Conservation (phyloP, 1,140 invertebrate genomes). For the Protaetia brevitarsis region DNA sequence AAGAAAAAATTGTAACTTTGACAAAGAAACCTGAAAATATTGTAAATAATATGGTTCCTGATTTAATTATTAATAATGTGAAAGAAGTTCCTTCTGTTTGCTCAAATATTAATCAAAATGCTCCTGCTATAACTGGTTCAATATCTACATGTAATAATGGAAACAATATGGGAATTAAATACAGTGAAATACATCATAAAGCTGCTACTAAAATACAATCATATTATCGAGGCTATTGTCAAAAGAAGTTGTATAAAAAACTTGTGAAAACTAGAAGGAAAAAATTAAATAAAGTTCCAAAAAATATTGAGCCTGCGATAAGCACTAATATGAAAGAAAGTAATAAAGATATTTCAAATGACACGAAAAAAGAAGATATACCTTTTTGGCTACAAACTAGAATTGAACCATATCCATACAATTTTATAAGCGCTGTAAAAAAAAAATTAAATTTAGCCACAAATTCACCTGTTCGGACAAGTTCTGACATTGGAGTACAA, state of each 20-base stretch:
- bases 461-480: constrained; percentile 31
- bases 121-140: neutral
- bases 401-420: constrained; percentile 40
- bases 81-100: neutral
- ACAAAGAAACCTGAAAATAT: neutral
- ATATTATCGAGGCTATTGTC: constrained; percentile 27
- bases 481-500: constrained; percentile 40
- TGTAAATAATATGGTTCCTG: neutral
- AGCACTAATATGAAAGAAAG: neutral
- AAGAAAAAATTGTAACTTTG: neutral
- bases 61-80: neutral
- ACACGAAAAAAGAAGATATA: neutral
- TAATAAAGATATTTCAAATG: neutral
- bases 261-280: constrained; percentile 3
- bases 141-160: neutral
- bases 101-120: constrained; percentile 3
- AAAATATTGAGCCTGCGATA: neutral
- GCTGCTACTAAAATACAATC: neutral
- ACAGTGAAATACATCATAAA: neutral
- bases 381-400: neutral
- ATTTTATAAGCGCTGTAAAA: constrained; percentile 47
- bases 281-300: neutral
- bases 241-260: constrained; percentile 28
- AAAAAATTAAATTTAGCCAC: constrained; percentile 39
- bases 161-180: neutral